Evolutionary conservation across 2,113 vertebrate genomes (phyloP).

Genomic region (Hoplias malabaricus): DNA sequence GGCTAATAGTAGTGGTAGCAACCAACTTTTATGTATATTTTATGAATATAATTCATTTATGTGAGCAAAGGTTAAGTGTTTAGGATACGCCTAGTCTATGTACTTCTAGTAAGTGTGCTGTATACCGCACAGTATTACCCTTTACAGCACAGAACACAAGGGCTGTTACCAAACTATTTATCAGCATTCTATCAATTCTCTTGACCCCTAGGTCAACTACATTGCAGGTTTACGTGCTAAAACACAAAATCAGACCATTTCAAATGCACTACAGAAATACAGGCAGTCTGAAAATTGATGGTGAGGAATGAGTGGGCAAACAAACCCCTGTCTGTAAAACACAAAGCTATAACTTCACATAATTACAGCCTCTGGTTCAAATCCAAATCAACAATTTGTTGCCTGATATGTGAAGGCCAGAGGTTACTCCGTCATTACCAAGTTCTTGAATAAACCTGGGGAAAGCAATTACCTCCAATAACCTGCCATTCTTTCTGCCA

Average conservation of each 20-base stretch:
- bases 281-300: neutral
- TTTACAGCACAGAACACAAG: neutral
- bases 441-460: slow-evolving; percentile 5
- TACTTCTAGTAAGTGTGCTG: neutral
- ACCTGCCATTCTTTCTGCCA: too few relatives aligned
- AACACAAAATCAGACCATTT: neutral
- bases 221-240: neutral
- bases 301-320: neutral
- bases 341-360: neutral
- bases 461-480: neutral
- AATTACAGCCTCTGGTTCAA: neutral
- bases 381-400: neutral
- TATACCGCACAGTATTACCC: neutral
- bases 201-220: neutral
- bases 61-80: neutral
- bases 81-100: neutral
- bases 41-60: neutral
- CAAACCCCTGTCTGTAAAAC: neutral
- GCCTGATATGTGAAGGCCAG: neutral
- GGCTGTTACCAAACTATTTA: neutral
- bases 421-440: neutral
- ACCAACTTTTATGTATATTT: neutral
- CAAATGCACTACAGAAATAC: neutral
- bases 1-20: neutral
- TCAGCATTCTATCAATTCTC: neutral